Conservation (phyloP, 2,797 vertebrate species). For the Limosa lapponica region DNA sequence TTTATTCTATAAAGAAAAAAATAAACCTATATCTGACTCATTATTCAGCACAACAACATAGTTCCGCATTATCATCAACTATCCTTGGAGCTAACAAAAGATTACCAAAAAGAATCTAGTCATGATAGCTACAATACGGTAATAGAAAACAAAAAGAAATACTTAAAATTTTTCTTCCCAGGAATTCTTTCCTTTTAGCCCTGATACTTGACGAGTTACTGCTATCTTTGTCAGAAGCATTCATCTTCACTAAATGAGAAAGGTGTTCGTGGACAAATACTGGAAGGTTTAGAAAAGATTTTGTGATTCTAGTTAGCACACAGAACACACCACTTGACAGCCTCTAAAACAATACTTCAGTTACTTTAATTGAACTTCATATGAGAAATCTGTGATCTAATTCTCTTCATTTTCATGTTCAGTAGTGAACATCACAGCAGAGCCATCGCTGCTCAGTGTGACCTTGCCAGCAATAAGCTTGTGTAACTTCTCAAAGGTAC, state of each 20-base stretch:
- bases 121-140: neutral
- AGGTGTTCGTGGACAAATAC: neutral
- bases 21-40: neutral
- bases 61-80: neutral
- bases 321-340: neutral
- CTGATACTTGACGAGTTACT: neutral
- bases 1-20: neutral
- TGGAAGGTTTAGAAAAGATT: neutral
- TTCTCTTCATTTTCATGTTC: slow-evolving; percentile 30
- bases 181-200: neutral
- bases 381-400: neutral
- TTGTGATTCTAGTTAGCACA: neutral
- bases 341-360: neutral
- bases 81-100: neutral
- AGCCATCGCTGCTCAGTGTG: slow-evolving; percentile 78
- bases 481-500: slow-evolving; percentile 76
- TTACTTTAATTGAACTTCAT: neutral
- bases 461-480: slow-evolving; percentile 77
- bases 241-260: neutral
- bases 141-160: neutral
- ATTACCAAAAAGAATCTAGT: neutral
- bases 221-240: neutral
- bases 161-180: neutral
- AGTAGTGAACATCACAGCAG: slow-evolving; percentile 76
- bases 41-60: neutral